Base-by-base conservation (phyloP, 2,888 invertebrate species). In the Leptothorax acervorum region DNA sequence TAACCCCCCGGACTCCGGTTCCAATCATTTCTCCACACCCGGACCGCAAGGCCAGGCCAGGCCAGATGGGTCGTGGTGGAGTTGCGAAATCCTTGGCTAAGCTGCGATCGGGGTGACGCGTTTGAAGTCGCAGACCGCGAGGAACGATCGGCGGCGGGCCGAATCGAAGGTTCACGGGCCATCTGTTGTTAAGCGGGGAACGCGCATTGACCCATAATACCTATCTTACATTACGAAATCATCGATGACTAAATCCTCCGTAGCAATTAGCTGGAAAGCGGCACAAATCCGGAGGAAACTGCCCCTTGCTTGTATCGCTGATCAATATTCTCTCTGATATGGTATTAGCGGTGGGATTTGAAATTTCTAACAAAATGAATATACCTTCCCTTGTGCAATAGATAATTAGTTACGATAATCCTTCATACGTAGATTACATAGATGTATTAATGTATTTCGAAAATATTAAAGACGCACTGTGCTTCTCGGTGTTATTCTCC, bases 1-100 rank as follows among this genome's bases (percentile, higher is more conserved):
- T 87, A 91, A 90, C 89, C 88, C 79, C 85, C 35, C 35, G 3
- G 3, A 5, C 3, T 1, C 35, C 86, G 85, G 84, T 90, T 90
- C 88, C 89, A 90, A 92, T 91, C 90, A 88, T 89, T 92, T 91
- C 88, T 87, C 84, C 87, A 85, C 86, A 85, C 83, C 70, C 35
- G 39, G 28, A 88, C 85, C 89, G 83, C 86, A 70, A 39, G 82
- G 85, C 90, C 92, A 92, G 90, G 83, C 86, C 65, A 39, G 82
- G 85, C 90, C 92, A 92, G 90, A 92, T 92, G 92, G 90, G 82
- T 82, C 83, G 83, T 82, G 66, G 55, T 73, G 83, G 85, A 71
- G 82, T 85, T 78, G 88, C 86, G 86, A 89, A 90, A 91, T 88
- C 91, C 89, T 88, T 83, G 84, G 66, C 83, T 91, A 91, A 92